Evolutionary conservation across 2,888 invertebrate species (phyloP).

Genomic region (Diploptera punctata): DNA sequence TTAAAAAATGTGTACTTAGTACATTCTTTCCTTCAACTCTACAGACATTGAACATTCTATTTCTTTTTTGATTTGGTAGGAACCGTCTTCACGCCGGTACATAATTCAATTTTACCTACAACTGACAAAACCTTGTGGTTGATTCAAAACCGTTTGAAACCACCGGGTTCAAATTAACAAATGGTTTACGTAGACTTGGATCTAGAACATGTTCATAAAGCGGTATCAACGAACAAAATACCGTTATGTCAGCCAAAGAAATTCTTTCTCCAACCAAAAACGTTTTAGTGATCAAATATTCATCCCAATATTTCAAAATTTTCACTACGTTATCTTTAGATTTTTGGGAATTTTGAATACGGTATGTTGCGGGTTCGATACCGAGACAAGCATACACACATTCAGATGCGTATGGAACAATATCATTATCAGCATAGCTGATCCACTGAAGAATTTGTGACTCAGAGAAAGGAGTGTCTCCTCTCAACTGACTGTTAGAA

Average conservation of each 20-base stretch:
- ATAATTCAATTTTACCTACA: conserved; percentile 42
- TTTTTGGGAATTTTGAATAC: conserved; percentile 32
- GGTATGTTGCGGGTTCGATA: conserved; percentile 33
- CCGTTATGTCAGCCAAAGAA: conserved; percentile 55
- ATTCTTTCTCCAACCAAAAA: conserved; percentile 55
- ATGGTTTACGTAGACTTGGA: conserved; percentile 47
- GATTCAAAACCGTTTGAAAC: conserved; percentile 55
- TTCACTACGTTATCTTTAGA: conserved; percentile 49
- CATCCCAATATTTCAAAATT: conserved; percentile 50
- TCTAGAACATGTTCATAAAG: conserved; percentile 51
- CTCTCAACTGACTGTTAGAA: conserved; percentile 50
- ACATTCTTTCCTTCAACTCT: too few relatives aligned
- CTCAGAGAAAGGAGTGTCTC: conserved; percentile 47
- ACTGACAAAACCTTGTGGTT: conserved; percentile 50
- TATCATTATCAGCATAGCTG: conserved; percentile 52
- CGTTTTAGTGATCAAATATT: conserved; percentile 51
- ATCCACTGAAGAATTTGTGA: conserved; percentile 57
- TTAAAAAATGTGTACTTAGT: too few relatives aligned
- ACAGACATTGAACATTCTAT: too few relatives aligned
- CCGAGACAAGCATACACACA: conserved; percentile 47
- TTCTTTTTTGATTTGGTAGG: too few relatives aligned
- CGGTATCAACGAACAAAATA: conserved; percentile 51
- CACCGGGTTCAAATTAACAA: conserved; percentile 54
- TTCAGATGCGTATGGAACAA: conserved; percentile 51
- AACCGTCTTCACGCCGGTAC: too few relatives aligned